Percentiles rank a stretch among this genome's conserved stretches.
phyloP scores from a whole-genome alignment of 2,888 invertebrate species.

The Sarcophaga rosellei region DNA sequence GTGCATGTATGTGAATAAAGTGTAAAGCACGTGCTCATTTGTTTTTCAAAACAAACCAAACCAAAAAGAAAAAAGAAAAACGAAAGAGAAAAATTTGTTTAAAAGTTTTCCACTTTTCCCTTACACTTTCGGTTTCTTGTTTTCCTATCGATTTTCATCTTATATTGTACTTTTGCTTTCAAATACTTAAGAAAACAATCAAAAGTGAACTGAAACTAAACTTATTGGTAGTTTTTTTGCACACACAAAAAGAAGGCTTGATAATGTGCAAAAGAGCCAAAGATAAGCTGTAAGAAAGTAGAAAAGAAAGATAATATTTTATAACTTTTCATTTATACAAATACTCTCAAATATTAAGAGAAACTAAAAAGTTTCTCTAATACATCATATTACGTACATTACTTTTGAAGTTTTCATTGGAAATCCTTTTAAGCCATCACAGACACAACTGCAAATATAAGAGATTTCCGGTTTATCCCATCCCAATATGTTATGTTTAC shows the following conservation, averaged over 20 bases:
- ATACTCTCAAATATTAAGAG: background rate
- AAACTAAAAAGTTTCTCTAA: slow-evolving; percentile 9
- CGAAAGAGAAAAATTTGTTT: slow-evolving; percentile 23
- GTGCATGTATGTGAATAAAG: too few relatives aligned
- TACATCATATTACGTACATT: slow-evolving; percentile 9
- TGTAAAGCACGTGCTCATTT: too few relatives aligned
- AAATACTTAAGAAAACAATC: slow-evolving; percentile 33
- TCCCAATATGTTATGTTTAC: too few relatives aligned
- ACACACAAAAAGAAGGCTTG: background rate
- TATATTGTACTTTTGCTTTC: slow-evolving; percentile 9
- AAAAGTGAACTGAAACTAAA: slow-evolving; percentile 22
- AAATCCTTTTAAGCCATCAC: too few relatives aligned
- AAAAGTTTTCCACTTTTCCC: slow-evolving; percentile 13
- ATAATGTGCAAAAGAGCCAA: background rate
- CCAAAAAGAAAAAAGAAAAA: background rate
- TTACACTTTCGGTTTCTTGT: slow-evolving; percentile 3
- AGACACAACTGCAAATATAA: too few relatives aligned
- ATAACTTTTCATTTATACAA: slow-evolving; percentile 11
- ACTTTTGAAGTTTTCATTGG: background rate
- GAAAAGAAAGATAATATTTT: background rate
- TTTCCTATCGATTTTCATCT: slow-evolving; percentile 38
- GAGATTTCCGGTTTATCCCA: too few relatives aligned
- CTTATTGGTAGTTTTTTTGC: slow-evolving; percentile 22
- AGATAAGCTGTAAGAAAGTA: background rate
- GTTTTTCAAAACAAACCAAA: too few relatives aligned